A percentile compares a stretch with the other conserved stretches of the same genome.
phyloP scores from a whole-genome alignment of 2,888 invertebrate genomes.

The Drosophila parthenogenetica region DNA sequence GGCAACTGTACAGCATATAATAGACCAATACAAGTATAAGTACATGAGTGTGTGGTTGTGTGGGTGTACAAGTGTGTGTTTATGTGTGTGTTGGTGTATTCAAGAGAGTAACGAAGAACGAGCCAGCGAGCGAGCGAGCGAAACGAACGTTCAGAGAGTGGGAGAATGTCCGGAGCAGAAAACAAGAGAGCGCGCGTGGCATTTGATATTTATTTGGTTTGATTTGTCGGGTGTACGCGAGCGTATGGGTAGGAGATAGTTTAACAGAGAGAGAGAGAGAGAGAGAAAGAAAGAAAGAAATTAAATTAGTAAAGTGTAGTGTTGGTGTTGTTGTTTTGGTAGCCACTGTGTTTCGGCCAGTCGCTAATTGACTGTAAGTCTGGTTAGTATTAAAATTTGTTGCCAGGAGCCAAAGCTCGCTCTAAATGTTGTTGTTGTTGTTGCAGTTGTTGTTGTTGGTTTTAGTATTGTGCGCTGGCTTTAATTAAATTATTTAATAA shows the following conservation, averaged over 20 bases:
- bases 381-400: slow-evolving; percentile 58
- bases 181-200: slow-evolving; percentile 33
- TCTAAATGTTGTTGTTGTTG: slow-evolving; percentile 31
- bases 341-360: slow-evolving; percentile 45
- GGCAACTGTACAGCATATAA: slow-evolving; percentile 78
- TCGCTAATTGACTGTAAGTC: slow-evolving; percentile 65
- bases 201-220: slow-evolving; percentile 24
- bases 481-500: slow-evolving; percentile 25
- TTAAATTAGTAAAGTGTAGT: slow-evolving; percentile 51
- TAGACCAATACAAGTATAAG: slow-evolving; percentile 43
- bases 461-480: slow-evolving; percentile 71
- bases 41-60: slow-evolving; percentile 23
- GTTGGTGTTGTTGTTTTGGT: slow-evolving; percentile 33
- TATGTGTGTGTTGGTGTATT: slow-evolving; percentile 19
- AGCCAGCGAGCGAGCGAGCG: slow-evolving; percentile 36
- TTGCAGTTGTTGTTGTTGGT: slow-evolving; percentile 15
- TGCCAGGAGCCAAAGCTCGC: slow-evolving; percentile 28
- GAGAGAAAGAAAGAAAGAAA: slow-evolving; percentile 28
- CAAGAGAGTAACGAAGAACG: slow-evolving; percentile 33
- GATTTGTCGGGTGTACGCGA: slow-evolving; percentile 28
- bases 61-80: slow-evolving; percentile 15
- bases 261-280: slow-evolving; percentile 2
- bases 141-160: slow-evolving; percentile 25
- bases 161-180: slow-evolving; percentile 31
- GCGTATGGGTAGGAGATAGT: not conserved